These are phyloP conservation scores for Hydrozoanthus gracilis DNA, from an alignment of 92 coral and sea anemone genomes.

Conservation along the genomic window DNA sequence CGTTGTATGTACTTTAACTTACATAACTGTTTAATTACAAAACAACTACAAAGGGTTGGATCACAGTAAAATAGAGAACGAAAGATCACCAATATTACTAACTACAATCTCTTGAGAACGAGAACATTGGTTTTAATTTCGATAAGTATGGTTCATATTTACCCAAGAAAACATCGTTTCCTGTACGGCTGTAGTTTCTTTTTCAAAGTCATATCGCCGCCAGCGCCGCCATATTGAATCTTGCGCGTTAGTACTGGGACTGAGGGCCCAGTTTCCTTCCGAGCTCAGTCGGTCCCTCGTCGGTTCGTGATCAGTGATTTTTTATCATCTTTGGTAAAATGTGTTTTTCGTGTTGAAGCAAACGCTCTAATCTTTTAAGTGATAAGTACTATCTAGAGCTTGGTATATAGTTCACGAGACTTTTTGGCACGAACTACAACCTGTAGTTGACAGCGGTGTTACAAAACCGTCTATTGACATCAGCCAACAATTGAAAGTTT, in stretches of 20 bases:
- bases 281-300: background rate
- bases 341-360: too few species aligned
- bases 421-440: too few species aligned
- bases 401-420: too few species aligned
- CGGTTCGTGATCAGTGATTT: background rate
- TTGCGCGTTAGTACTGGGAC: conserved; percentile 14
- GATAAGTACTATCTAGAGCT: too few species aligned
- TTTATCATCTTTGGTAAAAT: background rate
- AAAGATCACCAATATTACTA: background rate
- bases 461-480: too few species aligned
- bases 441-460: too few species aligned
- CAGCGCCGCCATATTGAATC: conserved; percentile 28
- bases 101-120: background rate
- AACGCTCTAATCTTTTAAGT: too few species aligned
- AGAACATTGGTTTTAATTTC: too few species aligned
- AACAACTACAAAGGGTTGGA: too few species aligned
- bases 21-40: too few species aligned
- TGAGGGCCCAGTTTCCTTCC: conserved; percentile 7
- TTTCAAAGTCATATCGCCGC: background rate
- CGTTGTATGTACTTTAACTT: too few species aligned
- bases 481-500: too few species aligned
- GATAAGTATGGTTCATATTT: background rate
- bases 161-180: conserved; percentile 39
- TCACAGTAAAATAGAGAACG: background rate
- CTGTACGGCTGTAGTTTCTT: background rate